Conservation (phyloP, 2,888 invertebrate genomes). For the Tholera decimalis region DNA sequence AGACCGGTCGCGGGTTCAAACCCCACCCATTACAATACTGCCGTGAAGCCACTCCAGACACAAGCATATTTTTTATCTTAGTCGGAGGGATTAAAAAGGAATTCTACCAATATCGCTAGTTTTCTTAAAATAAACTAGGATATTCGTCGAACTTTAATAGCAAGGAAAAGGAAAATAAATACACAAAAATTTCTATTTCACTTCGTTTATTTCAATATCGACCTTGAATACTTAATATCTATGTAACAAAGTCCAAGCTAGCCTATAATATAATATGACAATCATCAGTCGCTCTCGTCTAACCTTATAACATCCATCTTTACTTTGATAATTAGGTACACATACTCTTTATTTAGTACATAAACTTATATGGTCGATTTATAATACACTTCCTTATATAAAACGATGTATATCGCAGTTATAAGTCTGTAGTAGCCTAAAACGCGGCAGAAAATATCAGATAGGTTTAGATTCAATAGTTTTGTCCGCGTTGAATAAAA, state of each 20-base stretch:
- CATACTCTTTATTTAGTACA: constrained; percentile 62
- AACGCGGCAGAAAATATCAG: constrained; percentile 23
- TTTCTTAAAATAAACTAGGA: too few relatives aligned
- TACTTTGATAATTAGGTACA: constrained; percentile 68
- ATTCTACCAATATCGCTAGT: too few relatives aligned
- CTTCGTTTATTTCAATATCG: constrained; percentile 88
- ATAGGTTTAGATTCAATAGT: constrained; percentile 37
- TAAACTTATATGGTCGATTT: constrained; percentile 61
- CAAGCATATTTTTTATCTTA: too few relatives aligned
- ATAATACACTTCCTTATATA: constrained; percentile 55
- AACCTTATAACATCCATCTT: constrained; percentile 61
- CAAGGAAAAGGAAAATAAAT: constrained; percentile 44
- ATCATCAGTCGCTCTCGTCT: constrained; percentile 70
- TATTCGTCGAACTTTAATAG: too few relatives aligned
- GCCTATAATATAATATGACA: constrained; percentile 70
- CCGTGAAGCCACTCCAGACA: too few relatives aligned
- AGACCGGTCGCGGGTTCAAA: too few relatives aligned
- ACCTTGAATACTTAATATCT: constrained; percentile 89
- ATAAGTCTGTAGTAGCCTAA: constrained; percentile 34
- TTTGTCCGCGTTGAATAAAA: constrained; percentile 24
- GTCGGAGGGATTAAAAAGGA: too few relatives aligned
- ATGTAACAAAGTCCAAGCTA: constrained; percentile 89
- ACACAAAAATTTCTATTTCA: constrained; percentile 78
- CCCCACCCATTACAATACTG: too few relatives aligned
- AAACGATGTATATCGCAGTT: constrained; percentile 44